Base-by-base conservation (phyloP, 2,888 invertebrate species). In the Selenia dentaria region DNA sequence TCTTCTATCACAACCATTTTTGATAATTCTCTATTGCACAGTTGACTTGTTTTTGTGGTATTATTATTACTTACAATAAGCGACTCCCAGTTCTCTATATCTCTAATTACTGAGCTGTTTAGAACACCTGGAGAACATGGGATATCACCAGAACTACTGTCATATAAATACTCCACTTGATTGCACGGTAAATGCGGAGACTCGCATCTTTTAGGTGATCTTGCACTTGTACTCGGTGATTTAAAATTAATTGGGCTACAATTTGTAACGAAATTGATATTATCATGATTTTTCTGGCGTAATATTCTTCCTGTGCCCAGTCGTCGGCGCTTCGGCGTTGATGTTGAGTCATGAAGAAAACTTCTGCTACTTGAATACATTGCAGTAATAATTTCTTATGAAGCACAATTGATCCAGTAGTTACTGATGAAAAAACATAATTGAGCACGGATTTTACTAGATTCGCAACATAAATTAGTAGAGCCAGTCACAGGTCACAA, bases 111-210 rank as follows among this genome's bases (percentile, higher is more conserved):
- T 2, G 77, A 67, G 41, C 64, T 64, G 29, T 74, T 64, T 14
- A 75, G 54, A 28, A 75, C 50, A 41, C 62, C 75, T n/a, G 84
- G 77, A 2, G 82, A 79, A 42, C 73, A 69, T 5, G 77, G 78
- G 29, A 83, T 74, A 20, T 78, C 72, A 50, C 57, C 61, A 8
- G 71, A 72, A 59, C 64, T 75, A 8, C 63, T 71, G 45, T 83
- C 79, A 44, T 71, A 67, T 20, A 88, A 56, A 64, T 79, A 89
- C 59, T 90, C 83, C 9, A 82, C 72, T 75, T 90, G 89, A 66
- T 89, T 90, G 26, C 85, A 87, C 2, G 89, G 89, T 46, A 90
- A 62, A 32, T 79, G 77, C 0, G 85, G 83, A 10, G 88, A 89
- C 29, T 84, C 85, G 57, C 80, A 74, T 49, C 68, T 70, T 6